Percentiles rank a stretch among this genome's conserved stretches.
phyloP scores from a whole-genome alignment of 2,797 vertebrate species.

The Parauchenoglanis punctatus region DNA sequence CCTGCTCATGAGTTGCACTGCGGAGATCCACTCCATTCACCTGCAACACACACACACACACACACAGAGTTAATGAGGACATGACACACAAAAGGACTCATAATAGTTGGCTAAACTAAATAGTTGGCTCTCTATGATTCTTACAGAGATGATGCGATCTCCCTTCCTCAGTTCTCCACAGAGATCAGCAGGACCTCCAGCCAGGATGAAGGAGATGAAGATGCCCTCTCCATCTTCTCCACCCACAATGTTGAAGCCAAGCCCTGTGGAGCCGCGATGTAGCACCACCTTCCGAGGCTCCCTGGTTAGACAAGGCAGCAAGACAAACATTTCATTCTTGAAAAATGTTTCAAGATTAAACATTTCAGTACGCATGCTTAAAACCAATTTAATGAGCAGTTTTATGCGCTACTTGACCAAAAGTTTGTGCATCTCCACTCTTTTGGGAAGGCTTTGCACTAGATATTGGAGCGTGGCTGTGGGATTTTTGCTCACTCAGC shows the following conservation, averaged over 20 bases:
- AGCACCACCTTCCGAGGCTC: conserved; percentile 93
- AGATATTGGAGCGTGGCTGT: background rate
- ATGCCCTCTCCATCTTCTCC: conserved; percentile 98
- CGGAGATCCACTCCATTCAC: conserved; percentile 94
- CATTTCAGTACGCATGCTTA: background rate
- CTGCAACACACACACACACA: conserved; percentile 65
- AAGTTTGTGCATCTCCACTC: too few relatives aligned
- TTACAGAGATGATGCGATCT: conserved; percentile 94
- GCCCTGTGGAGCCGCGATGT: conserved; percentile 92
- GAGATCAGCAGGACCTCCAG: conserved; percentile 94
- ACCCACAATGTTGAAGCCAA: conserved; percentile 98
- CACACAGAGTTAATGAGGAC: conserved; percentile 6
- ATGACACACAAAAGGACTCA: conserved; percentile 3
- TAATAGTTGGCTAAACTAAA: background rate
- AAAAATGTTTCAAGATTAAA: background rate
- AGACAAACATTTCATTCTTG: background rate
- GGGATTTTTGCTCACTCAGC: background rate
- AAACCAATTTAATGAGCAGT: background rate
- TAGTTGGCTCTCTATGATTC: conserved; percentile 42
- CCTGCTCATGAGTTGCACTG: conserved; percentile 93
- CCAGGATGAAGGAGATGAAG: conserved; percentile 97
- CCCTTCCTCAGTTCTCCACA: conserved; percentile 94
- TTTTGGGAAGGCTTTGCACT: background rate
- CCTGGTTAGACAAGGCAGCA: conserved; percentile 62
- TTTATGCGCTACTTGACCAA: background rate